Evolutionary conservation across 2,113 vertebrate species (phyloP), one percentile per base, ranked within the genome.

Genomic region (Sarotherodon lohbergeri): DNA sequence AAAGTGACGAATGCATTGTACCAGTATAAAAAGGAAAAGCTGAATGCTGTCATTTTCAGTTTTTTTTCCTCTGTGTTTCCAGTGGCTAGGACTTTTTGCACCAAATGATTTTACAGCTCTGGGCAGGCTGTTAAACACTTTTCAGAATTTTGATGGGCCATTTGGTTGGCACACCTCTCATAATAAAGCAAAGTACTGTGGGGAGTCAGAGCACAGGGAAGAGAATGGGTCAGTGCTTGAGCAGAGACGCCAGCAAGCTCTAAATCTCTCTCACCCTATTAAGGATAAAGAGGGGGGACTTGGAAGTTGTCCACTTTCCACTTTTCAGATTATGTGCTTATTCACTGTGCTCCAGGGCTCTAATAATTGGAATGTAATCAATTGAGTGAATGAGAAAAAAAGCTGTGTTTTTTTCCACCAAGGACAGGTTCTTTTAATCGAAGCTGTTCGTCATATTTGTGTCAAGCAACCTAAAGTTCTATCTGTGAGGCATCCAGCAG

Each of bases 291-390:
- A 24, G 16, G 9, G 24, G 19, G 22, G 16, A n/a, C 32, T 19
- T 92, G 61, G 83, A 92, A 29, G 39, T 80, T 41, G 12, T 86
- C 82, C 78, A 84, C 34, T 89, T 91, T 90, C 88, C 84, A 73
- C 50, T 54, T 36, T 85, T 80, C 34, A 66, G 56, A 76, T 54
- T 76, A 39, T 3, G 10, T 63, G 27, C 80, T 82, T 66, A 54
- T 78, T 82, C 36, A 59, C 11, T n/a, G 39, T 27, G n/a, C 29
- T 63, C 54, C 59, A 41, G 16, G 22, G 14, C 34, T 83, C 16
- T 19, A 61, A 76, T 9, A 12, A 88, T 80, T 90, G 86, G 66
- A 92, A 86, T 83, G 5, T 81, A 86, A 91, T 89, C 78, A 73
- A 8, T 32, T 71, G 19, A 84, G 86, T 68, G 19, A 88, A 87